Evolutionary conservation across 1,140 invertebrate species (phyloP).

Genomic region (Drosophila fuyamai): DNA sequence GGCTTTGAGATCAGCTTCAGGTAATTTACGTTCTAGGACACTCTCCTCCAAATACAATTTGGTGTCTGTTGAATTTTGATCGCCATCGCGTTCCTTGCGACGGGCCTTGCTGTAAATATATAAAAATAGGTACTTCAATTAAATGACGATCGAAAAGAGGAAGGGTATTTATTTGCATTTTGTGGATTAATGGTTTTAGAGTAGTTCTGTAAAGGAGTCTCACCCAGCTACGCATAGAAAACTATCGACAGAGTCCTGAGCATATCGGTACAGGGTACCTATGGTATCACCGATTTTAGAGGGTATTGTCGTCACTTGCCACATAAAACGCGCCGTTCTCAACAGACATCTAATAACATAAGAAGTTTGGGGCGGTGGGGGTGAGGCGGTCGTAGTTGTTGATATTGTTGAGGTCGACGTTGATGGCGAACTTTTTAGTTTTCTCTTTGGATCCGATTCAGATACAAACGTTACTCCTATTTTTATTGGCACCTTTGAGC

Average conservation of each 20-base stretch:
- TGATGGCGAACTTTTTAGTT: constrained; percentile 21
- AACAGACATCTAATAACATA: constrained; percentile 83
- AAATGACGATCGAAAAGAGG: background rate
- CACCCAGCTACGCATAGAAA: constrained; percentile 84
- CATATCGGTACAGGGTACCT: constrained; percentile 80
- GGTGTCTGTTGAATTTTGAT: constrained; percentile 92
- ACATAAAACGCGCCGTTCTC: constrained; percentile 83
- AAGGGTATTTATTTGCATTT: background rate
- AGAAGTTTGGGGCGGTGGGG: constrained; percentile 41
- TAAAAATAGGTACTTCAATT: constrained; percentile 6
- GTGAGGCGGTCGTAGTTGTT: constrained; percentile 11
- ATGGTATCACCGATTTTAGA: constrained; percentile 82
- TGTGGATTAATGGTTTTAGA: background rate
- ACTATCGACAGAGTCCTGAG: constrained; percentile 80
- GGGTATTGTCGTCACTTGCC: constrained; percentile 83
- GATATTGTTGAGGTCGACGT: constrained; percentile 23
- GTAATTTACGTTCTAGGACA: constrained; percentile 95
- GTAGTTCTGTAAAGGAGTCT: constrained; percentile 39
- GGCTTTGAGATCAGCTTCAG: constrained; percentile 95
- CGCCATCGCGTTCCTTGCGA: constrained; percentile 97
- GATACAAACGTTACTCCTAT: constrained; percentile 41
- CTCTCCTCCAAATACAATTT: constrained; percentile 98
- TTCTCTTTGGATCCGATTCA: constrained; percentile 34
- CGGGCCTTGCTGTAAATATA: constrained; percentile 94
- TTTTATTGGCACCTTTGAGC: constrained; percentile 67